A percentile compares a stretch with the other conserved stretches of the same genome.
Evolutionary conservation across 2,113 vertebrate species (phyloP).

Genomic region (Xenopus tropicalis): DNA sequence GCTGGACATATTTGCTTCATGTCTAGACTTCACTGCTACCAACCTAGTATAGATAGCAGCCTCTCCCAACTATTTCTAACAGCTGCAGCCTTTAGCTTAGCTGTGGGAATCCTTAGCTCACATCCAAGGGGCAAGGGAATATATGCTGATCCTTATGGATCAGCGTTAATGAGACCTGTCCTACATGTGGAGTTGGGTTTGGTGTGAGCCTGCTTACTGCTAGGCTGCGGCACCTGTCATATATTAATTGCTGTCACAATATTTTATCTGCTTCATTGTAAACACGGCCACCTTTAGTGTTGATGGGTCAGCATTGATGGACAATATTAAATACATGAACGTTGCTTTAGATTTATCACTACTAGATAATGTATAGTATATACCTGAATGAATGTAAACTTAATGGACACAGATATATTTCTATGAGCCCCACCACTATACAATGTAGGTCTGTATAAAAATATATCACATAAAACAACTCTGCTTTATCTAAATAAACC

Average conservation of each 20-base stretch:
- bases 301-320: no score
- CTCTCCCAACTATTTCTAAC: not conserved
- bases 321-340: no score
- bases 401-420: no score
- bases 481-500: no score
- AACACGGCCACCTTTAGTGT: not conserved
- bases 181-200: not conserved
- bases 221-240: not conserved
- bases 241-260: not conserved
- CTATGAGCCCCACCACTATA: no score
- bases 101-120: not conserved
- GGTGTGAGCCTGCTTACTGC: constrained; percentile 17
- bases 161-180: no score
- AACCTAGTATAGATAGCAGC: not conserved
- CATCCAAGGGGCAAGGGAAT: not conserved
- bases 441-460: no score
- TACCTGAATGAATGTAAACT: no score
- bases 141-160: constrained; percentile 5
- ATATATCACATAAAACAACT: no score
- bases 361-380: no score
- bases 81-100: constrained; percentile 21
- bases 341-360: no score
- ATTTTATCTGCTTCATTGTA: not conserved
- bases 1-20: not conserved
- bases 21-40: constrained; percentile 15